Evolutionary conservation across 2,797 vertebrate species (phyloP), one percentile per base, ranked within the genome.

Genomic region (Dicrostonyx torquatus): DNA sequence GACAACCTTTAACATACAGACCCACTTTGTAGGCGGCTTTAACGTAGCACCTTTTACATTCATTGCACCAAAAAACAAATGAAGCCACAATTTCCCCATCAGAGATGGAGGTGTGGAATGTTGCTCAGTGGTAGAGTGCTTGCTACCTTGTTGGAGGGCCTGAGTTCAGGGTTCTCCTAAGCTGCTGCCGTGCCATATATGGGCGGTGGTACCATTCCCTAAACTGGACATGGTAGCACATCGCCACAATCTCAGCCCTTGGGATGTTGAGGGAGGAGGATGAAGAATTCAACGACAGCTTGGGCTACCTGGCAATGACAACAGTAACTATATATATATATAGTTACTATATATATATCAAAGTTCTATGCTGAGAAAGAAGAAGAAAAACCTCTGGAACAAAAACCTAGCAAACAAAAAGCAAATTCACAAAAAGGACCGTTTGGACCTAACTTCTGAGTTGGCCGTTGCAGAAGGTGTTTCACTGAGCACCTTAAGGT

Each of bases 341-440:
- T n/a, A n/a, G n/a, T n/a, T n/a, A n/a, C n/a, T n/a, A n/a, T n/a
- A n/a, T n/a, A n/a, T n/a, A 66, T 9, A 95, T 7, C 37, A 43
- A 97, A 64, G 50, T 55, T 73, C 82, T 45, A 82, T 72, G 58
- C 9, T 68, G 77, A 92, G 37, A 78, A 95, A 94, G 66, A 45
- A 94, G 53, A 45, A 53, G 78, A 92, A 73, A 60, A 72, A 55
- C 73, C 58, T 94, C 50, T 22, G 48, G 70, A 64, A n/a, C 48
- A 82, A 73, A 85, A 73, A 94, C 20, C 40, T 45, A 83, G 53
- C 37, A 92, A 94, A 55, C 10, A 64, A 34, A 89, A n/a, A 79
- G n/a, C n/a, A 66, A 34, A 48, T 40, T 34, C 62, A 58, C 66
- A 14, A 86, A 58, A 87, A 91, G 26, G 14, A 86, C 24, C 26